A percentile compares a stretch with the other conserved stretches of the same genome.
These are phyloP conservation scores for Mus spicilegus DNA, from an alignment of 2,113 vertebrate species.

Conservation along the genomic window DNA sequence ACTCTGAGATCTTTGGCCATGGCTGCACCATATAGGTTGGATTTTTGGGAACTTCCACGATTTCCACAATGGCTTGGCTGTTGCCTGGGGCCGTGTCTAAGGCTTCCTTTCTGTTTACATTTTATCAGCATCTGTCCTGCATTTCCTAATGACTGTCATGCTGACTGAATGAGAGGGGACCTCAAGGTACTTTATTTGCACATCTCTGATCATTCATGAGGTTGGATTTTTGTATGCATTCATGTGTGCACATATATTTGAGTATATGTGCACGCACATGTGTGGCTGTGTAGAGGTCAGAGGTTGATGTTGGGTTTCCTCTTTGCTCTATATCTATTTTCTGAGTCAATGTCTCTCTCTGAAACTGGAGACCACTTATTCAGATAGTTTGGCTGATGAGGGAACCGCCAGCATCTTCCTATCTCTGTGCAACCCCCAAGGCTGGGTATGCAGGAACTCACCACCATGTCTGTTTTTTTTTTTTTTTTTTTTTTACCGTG, in stretches of 20 bases:
- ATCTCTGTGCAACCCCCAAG: neutral
- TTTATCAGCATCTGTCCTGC: neutral
- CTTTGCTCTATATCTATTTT: neutral
- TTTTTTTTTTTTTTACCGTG: fast-evolving
- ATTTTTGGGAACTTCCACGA: neutral
- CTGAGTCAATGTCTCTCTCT: neutral
- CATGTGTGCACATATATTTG: neutral
- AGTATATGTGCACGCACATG: neutral
- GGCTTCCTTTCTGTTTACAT: neutral
- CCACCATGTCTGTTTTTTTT: neutral
- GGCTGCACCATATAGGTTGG: neutral
- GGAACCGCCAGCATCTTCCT: neutral
- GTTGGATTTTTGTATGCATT: neutral
- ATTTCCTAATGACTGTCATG: neutral
- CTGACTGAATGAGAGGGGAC: neutral
- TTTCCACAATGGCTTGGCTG: neutral
- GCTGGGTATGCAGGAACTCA: neutral
- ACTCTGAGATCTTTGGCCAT: neutral
- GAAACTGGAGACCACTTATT: neutral
- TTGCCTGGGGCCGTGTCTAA: neutral
- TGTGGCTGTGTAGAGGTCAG: neutral
- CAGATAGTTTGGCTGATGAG: neutral
- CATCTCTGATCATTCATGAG: neutral
- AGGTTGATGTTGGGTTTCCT: neutral
- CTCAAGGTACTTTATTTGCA: neutral